phyloP scores from a whole-genome alignment of 1,140 invertebrate genomes.

The Cardiocondyla obscurior region DNA sequence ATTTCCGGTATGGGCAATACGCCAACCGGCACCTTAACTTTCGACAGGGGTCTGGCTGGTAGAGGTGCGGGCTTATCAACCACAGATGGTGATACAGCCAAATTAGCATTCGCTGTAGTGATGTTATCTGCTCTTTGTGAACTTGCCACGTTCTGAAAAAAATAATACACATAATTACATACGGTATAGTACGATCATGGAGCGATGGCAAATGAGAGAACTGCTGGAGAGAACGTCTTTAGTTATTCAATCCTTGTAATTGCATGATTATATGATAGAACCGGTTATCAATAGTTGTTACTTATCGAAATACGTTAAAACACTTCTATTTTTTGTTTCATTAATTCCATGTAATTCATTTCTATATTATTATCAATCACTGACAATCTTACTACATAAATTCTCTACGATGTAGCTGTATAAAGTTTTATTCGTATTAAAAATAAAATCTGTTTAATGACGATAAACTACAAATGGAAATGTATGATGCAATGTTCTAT shows the following conservation, averaged over 20 bases:
- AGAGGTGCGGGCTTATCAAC: slow-evolving; percentile 55
- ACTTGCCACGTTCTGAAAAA: slow-evolving; percentile 72
- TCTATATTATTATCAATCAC: background rate
- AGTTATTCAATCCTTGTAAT: background rate
- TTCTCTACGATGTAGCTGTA: background rate
- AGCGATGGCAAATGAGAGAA: background rate
- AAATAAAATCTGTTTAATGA: background rate
- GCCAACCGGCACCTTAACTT: slow-evolving; percentile 79
- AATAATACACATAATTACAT: background rate
- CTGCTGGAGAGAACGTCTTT: background rate
- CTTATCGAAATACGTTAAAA: background rate
- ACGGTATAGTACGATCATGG: background rate
- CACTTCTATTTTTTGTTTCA: background rate
- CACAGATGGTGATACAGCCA: slow-evolving; percentile 62
- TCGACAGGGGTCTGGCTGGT: slow-evolving; percentile 52
- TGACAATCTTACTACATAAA: background rate
- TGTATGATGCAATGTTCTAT: background rate
- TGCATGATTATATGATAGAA: background rate
- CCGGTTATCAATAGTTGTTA: background rate
- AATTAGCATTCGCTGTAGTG: slow-evolving; percentile 64
- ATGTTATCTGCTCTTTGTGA: slow-evolving; percentile 63
- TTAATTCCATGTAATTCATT: background rate
- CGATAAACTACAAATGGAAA: background rate
- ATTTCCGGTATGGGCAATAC: slow-evolving; percentile 80
- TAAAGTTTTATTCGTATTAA: background rate